Evolutionary conservation across 2,888 invertebrate species (phyloP).

Genomic region (Melinaea menophilus): DNA sequence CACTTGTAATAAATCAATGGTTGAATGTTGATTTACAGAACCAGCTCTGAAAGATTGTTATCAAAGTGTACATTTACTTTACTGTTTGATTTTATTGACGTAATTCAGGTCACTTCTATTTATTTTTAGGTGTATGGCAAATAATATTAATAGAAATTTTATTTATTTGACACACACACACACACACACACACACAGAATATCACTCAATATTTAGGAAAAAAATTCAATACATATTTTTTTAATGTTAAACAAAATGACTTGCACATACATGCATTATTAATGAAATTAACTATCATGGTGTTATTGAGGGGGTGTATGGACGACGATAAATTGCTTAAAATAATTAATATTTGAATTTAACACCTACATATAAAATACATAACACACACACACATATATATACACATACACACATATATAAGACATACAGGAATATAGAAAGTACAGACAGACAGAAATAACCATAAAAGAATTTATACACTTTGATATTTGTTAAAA

Average conservation of each 20-base stretch:
- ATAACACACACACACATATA: too few species aligned
- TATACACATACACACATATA: too few species aligned
- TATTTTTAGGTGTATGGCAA: not conserved
- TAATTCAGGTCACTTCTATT: not conserved
- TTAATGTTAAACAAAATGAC: too few species aligned
- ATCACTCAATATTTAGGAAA: too few species aligned
- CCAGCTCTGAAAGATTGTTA: not conserved
- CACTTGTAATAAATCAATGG: slow-evolving; percentile 4
- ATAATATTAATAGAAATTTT: too few species aligned
- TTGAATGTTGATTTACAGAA: slow-evolving; percentile 27
- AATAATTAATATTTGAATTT: slow-evolving; percentile 14
- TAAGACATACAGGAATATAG: too few species aligned
- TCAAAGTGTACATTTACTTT: slow-evolving; percentile 21
- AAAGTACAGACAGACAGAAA: too few species aligned
- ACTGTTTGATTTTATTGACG: slow-evolving; percentile 6
- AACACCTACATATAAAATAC: not conserved
- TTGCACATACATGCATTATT: not conserved
- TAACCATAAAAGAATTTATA: too few species aligned
- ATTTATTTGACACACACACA: too few species aligned
- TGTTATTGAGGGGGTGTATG: slow-evolving; percentile 15
- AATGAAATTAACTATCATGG: slow-evolving; percentile 3
- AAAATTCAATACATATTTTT: too few species aligned
- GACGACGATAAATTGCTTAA: slow-evolving; percentile 14
- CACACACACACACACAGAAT: too few species aligned
- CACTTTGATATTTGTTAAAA: slow-evolving; percentile 8